Evolutionary conservation across 2,888 invertebrate genomes (phyloP), one percentile per base, ranked within the genome.

Genomic region (Rhagophthalmus giganteus): DNA sequence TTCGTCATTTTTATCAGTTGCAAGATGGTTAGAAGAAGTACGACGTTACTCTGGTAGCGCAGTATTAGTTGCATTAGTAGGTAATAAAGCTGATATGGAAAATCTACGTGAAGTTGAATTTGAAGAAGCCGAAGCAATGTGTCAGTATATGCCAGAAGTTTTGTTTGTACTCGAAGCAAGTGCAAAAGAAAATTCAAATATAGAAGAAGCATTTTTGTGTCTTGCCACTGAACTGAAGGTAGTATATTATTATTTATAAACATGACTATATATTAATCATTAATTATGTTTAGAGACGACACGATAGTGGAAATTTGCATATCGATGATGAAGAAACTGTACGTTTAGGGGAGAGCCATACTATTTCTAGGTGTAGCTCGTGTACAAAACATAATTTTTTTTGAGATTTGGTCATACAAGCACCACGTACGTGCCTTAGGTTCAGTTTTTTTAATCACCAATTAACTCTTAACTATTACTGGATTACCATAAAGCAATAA

Each of bases 1-100:
- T 50, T 87, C 93, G 41, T 89, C 94, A 30, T 97, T 96, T 77
- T 80, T 93, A 56, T 94, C 90, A 62, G 79, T 97, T 44, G 89
- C 93, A 72, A 85, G 93, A 72, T 97, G 97, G 97, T 87, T 97
- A 58, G 96, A 96, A 70, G 97, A 97, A 79, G 92, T 97, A 1
- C 81, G 94, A 60, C 84, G 90, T 68, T 97, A 96, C 71, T 94
- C 97, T 40, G 94, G 94, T 11, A 90, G 90, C 15, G 90, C 91
- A 72, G 93, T 95, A 16, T 84, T 94, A 55, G 84, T 96, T 55
- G 86, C 95, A 28, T 77, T 97, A 60, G 90, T 97, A 55, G 97
- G 96, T 5, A 94, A 94, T 68, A 95, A 95, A 76, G 89, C 90
- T 73, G 94, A 94, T 73, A 74, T 93, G 63, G 87, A 85, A 49